Conservation (phyloP, 2,797 vertebrate species). For the Hydrophis major region DNA sequence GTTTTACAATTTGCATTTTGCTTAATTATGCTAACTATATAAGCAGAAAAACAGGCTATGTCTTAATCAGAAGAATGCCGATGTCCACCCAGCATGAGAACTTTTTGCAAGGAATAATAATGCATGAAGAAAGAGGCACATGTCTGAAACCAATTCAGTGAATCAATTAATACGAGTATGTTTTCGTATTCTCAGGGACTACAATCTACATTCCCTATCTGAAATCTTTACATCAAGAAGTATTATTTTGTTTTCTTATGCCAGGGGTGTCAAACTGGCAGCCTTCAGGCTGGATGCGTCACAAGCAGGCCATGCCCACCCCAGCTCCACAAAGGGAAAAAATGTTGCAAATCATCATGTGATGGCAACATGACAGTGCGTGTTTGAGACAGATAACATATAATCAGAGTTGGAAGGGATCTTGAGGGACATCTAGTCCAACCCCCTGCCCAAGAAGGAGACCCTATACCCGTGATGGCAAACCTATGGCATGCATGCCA, state of each 20-base stretch:
- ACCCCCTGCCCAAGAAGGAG: too few species aligned
- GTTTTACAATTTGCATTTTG: neutral
- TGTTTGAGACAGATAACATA: too few species aligned
- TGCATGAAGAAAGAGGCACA: neutral
- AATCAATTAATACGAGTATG: neutral
- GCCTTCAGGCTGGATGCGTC: too few species aligned
- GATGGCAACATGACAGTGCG: too few species aligned
- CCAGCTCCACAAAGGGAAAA: too few species aligned
- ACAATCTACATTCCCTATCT: neutral
- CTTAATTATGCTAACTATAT: neutral
- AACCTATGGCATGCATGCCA: too few species aligned
- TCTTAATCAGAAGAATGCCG: neutral
- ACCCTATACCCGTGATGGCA: too few species aligned
- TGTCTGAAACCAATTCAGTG: neutral
- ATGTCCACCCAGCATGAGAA: neutral
- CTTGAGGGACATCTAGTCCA: too few species aligned
- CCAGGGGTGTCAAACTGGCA: too few species aligned
- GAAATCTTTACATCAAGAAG: neutral
- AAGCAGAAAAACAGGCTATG: neutral
- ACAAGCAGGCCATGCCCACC: too few species aligned
- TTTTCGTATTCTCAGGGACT: neutral
- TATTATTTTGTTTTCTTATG: neutral
- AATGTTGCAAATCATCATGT: too few species aligned
- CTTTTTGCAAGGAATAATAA: neutral
- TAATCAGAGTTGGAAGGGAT: too few species aligned